Evolutionary conservation across 2,797 vertebrate species (phyloP).

Genomic region (Typhlichthys subterraneus): DNA sequence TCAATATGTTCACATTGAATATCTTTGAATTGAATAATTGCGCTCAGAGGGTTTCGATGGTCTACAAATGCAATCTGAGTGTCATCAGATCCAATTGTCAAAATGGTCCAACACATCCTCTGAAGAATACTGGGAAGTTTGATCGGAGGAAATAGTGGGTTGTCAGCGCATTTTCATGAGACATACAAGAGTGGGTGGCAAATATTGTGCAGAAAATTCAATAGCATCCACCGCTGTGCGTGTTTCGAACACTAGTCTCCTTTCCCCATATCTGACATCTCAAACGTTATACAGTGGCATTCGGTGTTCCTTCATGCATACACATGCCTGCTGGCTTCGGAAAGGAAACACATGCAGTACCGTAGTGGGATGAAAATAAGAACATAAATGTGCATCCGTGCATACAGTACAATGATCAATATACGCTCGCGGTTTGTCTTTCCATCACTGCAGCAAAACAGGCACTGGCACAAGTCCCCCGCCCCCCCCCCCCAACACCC

Average conservation of each 20-base stretch:
- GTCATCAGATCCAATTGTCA: constrained; percentile 68
- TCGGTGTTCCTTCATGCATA: constrained; percentile 9
- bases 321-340: not conserved
- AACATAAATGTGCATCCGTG: constrained; percentile 30
- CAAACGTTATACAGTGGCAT: not conserved
- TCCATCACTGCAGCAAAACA: constrained; percentile 43
- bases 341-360: not conserved
- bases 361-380: constrained; percentile 20
- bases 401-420: constrained; percentile 47
- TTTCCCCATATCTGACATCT: constrained; percentile 18
- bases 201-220: constrained; percentile 32
- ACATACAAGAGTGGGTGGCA: constrained; percentile 47
- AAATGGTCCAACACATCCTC: constrained; percentile 45
- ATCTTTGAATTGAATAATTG: constrained; percentile 29
- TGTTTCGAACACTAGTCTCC: constrained; percentile 24
- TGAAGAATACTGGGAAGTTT: constrained; percentile 31
- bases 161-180: constrained; percentile 57
- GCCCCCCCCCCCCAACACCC: too few relatives aligned
- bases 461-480: not conserved
- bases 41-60: constrained; percentile 50
- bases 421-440: constrained; percentile 28
- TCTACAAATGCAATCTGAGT: constrained; percentile 61
- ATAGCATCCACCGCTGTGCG: constrained; percentile 19
- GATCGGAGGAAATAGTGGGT: constrained; percentile 26
- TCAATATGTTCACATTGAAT: constrained; percentile 21